Conservation (phyloP, 1,140 invertebrate species). For the Chironomus tepperi region DNA sequence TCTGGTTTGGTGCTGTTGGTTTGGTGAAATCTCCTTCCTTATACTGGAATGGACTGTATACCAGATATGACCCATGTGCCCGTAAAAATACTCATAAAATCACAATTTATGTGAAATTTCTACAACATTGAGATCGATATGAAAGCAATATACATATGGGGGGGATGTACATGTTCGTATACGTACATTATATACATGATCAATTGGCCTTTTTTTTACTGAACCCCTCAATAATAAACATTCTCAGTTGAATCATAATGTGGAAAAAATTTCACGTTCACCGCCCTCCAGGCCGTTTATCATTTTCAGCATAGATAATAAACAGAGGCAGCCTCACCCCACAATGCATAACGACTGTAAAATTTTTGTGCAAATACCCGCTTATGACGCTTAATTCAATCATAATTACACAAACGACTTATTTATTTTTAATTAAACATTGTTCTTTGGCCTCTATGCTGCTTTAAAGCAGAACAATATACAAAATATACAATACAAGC, state of each 20-base stretch:
- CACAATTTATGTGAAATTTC: slow-evolving; percentile 13
- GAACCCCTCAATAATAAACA: not conserved
- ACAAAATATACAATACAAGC: too few species aligned
- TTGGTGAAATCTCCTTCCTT: not conserved
- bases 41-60: not conserved
- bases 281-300: not conserved
- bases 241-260: not conserved
- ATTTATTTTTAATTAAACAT: slow-evolving; percentile 15
- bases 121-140: slow-evolving; percentile 6
- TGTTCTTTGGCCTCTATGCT: not conserved
- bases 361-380: not conserved
- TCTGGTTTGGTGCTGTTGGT: not conserved
- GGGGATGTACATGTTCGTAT: too few species aligned
- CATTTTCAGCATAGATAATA: not conserved
- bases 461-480: not conserved
- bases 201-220: not conserved
- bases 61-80: not conserved
- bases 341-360: too few species aligned
- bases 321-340: too few species aligned
- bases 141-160: not conserved
- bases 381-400: not conserved
- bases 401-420: slow-evolving; percentile 5
- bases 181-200: not conserved
- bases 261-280: too few species aligned
- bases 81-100: slow-evolving; percentile 7